Base-by-base conservation (phyloP, 2,797 vertebrate genomes). In the Parauchenoglanis ngamensis region DNA sequence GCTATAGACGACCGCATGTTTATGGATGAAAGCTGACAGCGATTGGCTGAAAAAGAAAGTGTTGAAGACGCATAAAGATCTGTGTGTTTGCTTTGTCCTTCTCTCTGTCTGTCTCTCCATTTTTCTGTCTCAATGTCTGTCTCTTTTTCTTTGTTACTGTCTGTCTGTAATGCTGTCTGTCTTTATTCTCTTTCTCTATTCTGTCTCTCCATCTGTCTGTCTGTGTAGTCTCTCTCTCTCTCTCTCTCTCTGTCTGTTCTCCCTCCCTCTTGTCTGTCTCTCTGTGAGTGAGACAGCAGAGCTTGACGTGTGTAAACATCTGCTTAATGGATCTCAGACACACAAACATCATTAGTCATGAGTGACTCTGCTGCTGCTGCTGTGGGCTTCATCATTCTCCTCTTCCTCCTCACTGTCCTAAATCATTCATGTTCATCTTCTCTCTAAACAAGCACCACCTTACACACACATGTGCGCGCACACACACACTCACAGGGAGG, bases 291-390 rank as follows among this genome's bases (percentile, higher is more conserved):
- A 88, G 75, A 86, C 89, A 85, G 89, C 67, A 70, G 67, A 72
- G 83, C 67, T 86, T 90, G 86, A 83, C 44, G 85, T 86, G 87
- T 91, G 91, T 88, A 91, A 90, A 91, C 90, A 90, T 88, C 89
- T 90, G 92, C 91, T 88, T 90, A 90, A 91, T 90, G 89, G 88
- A 79, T 87, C 87, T 89, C 89, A 85, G 85, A 80, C 88, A 90
- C 87, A 89, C 88, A 89, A 86, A 88, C 90, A 88, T 92, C 90
- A 87, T 92, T 90, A 88, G 87, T 89, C 90, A 86, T 88, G 73
- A 89, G 87, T 83, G 54, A 23, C 56, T 23, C 54, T 40, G 77
- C 68, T 49, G 81, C 86, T 86, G 84, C 86, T 86, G 84, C 81
- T 87, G 65, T 70, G 83, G 85, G 76, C 75, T 35, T 52, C 80